phyloP scores from a whole-genome alignment of 2,797 vertebrate species.

The Anguilla anguilla region DNA sequence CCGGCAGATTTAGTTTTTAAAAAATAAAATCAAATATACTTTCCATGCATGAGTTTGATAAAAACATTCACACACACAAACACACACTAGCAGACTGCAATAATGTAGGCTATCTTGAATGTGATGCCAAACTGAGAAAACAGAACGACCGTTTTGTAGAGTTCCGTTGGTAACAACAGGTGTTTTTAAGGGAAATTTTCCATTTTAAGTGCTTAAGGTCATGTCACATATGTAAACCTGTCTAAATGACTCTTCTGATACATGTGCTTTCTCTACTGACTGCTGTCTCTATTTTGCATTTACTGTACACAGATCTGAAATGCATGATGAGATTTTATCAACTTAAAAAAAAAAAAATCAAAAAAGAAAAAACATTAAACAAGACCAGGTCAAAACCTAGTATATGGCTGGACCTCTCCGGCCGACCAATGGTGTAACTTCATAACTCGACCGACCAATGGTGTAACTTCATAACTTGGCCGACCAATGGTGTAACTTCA shows the following conservation, averaged over 20 bases:
- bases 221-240: constrained; percentile 31
- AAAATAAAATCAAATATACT: too few species aligned
- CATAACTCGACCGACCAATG: too few species aligned
- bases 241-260: constrained; percentile 25
- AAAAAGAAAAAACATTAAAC: too few species aligned
- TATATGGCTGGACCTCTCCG: too few species aligned
- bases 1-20: too few species aligned
- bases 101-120: constrained; percentile 42
- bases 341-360: constrained; percentile 7
- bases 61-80: not conserved
- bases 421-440: too few species aligned
- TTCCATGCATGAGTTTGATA: too few species aligned
- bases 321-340: constrained; percentile 26
- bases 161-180: not conserved
- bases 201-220: not conserved
- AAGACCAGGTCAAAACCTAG: too few species aligned
- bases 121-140: constrained; percentile 52
- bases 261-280: constrained; percentile 25
- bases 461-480: too few species aligned
- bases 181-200: not conserved
- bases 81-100: constrained; percentile 49
- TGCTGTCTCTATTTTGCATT: constrained; percentile 28
- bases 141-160: constrained; percentile 6
- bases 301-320: constrained; percentile 30
- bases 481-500: too few species aligned